Conservation (phyloP, 1,140 invertebrate species). For the Phocides pigmalion region DNA sequence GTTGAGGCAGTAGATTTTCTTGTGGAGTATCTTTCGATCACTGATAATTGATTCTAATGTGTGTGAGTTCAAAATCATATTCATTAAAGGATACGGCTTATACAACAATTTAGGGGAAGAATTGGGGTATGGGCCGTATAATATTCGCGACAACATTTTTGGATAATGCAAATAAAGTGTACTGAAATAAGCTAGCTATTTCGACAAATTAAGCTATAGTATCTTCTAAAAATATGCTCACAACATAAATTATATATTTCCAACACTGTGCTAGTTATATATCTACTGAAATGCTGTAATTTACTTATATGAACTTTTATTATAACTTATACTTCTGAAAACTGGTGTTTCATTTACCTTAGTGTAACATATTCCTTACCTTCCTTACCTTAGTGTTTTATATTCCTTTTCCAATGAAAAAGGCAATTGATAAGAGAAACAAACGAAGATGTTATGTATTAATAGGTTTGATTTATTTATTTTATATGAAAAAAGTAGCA, state of each 20-base stretch:
- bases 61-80: slow-evolving; percentile 44
- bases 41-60: slow-evolving; percentile 39
- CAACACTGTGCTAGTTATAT: slow-evolving; percentile 79
- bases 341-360: slow-evolving; percentile 55
- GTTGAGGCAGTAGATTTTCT: slow-evolving; percentile 29
- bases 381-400: too few species aligned
- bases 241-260: slow-evolving; percentile 74
- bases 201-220: slow-evolving; percentile 40
- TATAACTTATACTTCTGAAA: slow-evolving; percentile 79
- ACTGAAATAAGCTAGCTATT: slow-evolving; percentile 65
- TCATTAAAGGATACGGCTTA: slow-evolving; percentile 50
- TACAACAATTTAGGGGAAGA: slow-evolving; percentile 77
- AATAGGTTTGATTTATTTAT: too few species aligned
- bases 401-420: too few species aligned
- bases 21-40: slow-evolving; percentile 41
- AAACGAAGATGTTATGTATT: too few species aligned
- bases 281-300: slow-evolving; percentile 76
- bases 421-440: too few species aligned
- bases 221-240: slow-evolving; percentile 76
- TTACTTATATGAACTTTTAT: slow-evolving; percentile 81
- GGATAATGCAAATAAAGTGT: slow-evolving; percentile 55
- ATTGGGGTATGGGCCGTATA: slow-evolving; percentile 62
- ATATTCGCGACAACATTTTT: slow-evolving; percentile 50
- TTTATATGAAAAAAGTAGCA: too few species aligned
- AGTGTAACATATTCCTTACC: too few species aligned